Evolutionary conservation across 1,140 invertebrate species (phyloP), one percentile per base, ranked within the genome.

Genomic region (Camponotus pennsylvanicus): DNA sequence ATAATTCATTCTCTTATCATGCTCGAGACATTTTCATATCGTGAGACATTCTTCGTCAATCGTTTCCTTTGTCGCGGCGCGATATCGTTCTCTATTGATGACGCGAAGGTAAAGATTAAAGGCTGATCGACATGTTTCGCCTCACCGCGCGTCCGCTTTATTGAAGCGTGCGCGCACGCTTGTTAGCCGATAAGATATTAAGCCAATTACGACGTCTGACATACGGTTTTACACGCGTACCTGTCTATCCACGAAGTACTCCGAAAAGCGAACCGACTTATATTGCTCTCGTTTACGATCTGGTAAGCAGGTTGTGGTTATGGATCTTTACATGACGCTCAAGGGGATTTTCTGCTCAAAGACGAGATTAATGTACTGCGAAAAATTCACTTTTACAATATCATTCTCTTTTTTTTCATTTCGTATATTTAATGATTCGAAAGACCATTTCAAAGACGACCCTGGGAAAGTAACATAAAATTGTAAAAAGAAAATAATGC

Each of bases 121-220:
- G 27, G 45, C n/a, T 34, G n/a, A 63, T 61, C 40, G 85, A 82
- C 55, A 21, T 15, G 76, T 69, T 45, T 82, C 37, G 11, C 11
- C 15, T 8, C 32, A 57, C 18, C 11, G 27, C 34, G 27, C 42
- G 55, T 86, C 78, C 77, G n/a, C 32, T 82, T 86, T 63, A 61
- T 9, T 63, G 49, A 67, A 82, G 79, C 67, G 79, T 75, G 69
- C 59, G 76, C 37, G n/a, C 40, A 18, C 55, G 32, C 79, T 86
- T 73, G 79, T 86, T 86, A 84, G 83, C 85, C 85, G 85, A 83
- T 86, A 84, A 86, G 78, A 86, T 86, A 88, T 88, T 79, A 78
- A 88, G 73, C 82, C 82, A 88, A 80, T 86, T 85, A 88, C 71
- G 71, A 73, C 66, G 66, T 70, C 64, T 69, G 76, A 86, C 42